A percentile compares a stretch with the other conserved stretches of the same genome.
Evolutionary conservation across 2,888 invertebrate species (phyloP).

Genomic region (Lasioglossum leucozonium): DNA sequence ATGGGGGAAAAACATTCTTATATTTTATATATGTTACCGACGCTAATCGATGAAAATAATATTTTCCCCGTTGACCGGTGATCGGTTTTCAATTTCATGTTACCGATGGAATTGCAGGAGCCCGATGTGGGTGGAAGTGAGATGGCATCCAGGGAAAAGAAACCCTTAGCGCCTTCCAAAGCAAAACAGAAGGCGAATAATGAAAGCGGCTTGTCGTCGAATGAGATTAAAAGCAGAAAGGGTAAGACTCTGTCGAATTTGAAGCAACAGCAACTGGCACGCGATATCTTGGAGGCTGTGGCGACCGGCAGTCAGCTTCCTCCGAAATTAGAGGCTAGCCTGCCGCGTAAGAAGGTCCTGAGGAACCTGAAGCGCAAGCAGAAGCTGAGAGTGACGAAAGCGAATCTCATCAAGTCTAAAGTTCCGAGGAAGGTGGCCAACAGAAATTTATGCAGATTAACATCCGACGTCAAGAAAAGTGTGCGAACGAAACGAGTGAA

Average conservation of each 20-base stretch:
- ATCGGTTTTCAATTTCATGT: conserved; percentile 40
- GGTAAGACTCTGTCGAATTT: conserved; percentile 74
- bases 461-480: conserved; percentile 72
- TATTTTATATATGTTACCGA: not conserved
- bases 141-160: conserved; percentile 85
- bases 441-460: conserved; percentile 75
- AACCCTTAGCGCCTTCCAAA: conserved; percentile 84
- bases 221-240: conserved; percentile 78
- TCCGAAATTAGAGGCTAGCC: conserved; percentile 79
- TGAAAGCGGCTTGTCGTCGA: conserved; percentile 78
- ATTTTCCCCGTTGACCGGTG: conserved; percentile 1
- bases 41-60: not conserved
- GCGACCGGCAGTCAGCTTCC: conserved; percentile 82
- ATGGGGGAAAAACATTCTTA: not conserved
- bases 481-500: conserved; percentile 69
- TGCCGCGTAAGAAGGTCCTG: conserved; percentile 81
- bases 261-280: conserved; percentile 77
- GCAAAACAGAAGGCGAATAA: conserved; percentile 83
- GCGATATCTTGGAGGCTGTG: conserved; percentile 81
- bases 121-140: conserved; percentile 85
- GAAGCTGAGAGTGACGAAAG: conserved; percentile 78
- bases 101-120: conserved; percentile 77
- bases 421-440: conserved; percentile 79
- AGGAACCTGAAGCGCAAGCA: conserved; percentile 80
- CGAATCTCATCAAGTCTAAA: conserved; percentile 80